Evolutionary conservation across 1,140 invertebrate genomes (phyloP), one percentile per base, ranked within the genome.

Genomic region (Lepidurus couesii): DNA sequence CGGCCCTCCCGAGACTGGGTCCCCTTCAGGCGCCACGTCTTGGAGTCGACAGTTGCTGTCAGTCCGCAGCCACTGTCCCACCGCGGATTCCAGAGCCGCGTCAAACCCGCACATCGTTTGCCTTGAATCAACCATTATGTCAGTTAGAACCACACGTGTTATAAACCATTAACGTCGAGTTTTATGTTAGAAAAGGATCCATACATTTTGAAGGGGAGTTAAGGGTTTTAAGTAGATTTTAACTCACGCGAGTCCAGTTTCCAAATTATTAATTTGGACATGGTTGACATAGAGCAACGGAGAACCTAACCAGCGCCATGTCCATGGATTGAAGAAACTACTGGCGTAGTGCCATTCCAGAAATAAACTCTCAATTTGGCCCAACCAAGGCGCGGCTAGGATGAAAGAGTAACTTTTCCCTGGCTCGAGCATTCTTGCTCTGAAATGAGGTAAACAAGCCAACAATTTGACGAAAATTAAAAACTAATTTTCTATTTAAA

Each of bases 261-360:
- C 83, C 8, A 84, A 75, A 47, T 80, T 80, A 24, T 81, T 80
- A 21, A 84, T 77, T 42, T 81, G 53, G 13, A 84, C 65, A 9
- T 81, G 78, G 73, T 82, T 80, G 34, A 84, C 78, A 42, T 82
- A 82, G 10, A 84, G 75, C 21, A 74, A 73, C 4, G 93, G 91
- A 21, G 89, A 89, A 77, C 90, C 87, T 9, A 94, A 84, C 7
- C 94, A 84, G 78, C 93, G 86, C 93, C 93, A 95, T 0, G 92
- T 94, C 53, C 95, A 87, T 0, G 93, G 92, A 84, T 94, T 95
- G 79, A 94, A 88, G 9, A 93, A 82, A 77, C 89, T 93, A 1
- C 90, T 90, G 79, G 91, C 89, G 81, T 93, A 93, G 81, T 90
- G 89, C 92, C 92, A 95, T 80, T 91, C 88, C 1, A 95, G 87